Evolutionary conservation across 2,888 invertebrate genomes (phyloP).

Genomic region (Heliconius aoede): DNA sequence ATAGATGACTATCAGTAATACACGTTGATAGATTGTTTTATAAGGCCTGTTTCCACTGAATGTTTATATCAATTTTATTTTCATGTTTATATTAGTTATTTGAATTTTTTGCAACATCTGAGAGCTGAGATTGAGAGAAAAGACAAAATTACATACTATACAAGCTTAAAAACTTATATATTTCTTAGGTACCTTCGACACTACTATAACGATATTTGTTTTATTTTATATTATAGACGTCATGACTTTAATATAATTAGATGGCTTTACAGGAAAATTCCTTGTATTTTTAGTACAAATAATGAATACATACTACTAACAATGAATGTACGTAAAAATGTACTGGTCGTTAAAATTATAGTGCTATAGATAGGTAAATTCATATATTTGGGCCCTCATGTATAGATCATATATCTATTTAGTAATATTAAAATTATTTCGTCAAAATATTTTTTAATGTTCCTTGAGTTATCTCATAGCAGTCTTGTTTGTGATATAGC

Average conservation of each 20-base stretch:
- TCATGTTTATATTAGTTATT: too few species aligned
- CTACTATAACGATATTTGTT: not conserved
- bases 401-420: too few species aligned
- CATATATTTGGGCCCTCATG: not conserved
- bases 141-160: too few species aligned
- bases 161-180: too few species aligned
- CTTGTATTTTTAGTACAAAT: not conserved
- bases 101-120: too few species aligned
- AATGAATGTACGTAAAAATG: not conserved
- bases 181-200: not conserved
- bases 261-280: not conserved
- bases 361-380: not conserved
- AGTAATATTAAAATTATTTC: too few species aligned
- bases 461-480: too few species aligned
- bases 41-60: conserved; percentile 22
- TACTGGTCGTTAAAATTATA: not conserved
- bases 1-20: conserved; percentile 19
- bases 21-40: conserved; percentile 23
- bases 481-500: too few species aligned
- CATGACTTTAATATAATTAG: not conserved
- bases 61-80: not conserved
- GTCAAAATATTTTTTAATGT: too few species aligned
- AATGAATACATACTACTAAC: not conserved
- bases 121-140: not conserved
- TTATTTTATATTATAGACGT: conserved; percentile 14